A percentile compares a stretch with the other conserved stretches of the same genome.
phyloP scores from a whole-genome alignment of 2,888 invertebrate species.

The Meiosimyza platycephala region DNA sequence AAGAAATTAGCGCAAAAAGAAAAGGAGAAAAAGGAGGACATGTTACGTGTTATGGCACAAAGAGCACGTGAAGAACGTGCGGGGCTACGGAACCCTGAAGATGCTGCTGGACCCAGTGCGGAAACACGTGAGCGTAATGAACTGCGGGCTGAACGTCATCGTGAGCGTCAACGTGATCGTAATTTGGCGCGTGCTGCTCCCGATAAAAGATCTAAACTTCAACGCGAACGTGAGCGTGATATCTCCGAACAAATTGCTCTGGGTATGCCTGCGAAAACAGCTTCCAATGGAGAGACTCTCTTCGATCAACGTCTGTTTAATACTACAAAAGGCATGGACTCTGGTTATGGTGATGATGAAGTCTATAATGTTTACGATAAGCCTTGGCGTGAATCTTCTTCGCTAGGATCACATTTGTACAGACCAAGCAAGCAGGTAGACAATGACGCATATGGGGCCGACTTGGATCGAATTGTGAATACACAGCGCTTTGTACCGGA shows the following conservation, averaged over 20 bases:
- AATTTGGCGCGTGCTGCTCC: conserved; percentile 94
- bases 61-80: conserved; percentile 95
- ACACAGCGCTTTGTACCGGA: conserved; percentile 97
- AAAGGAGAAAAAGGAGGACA: conserved; percentile 97
- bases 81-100: conserved; percentile 71
- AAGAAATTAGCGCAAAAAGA: conserved; percentile 97
- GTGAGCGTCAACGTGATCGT: conserved; percentile 91
- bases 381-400: conserved; percentile 93
- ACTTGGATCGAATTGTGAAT: conserved; percentile 88
- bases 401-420: conserved; percentile 89
- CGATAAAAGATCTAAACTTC: conserved; percentile 90
- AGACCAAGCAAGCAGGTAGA: conserved; percentile 89
- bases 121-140: conserved; percentile 85
- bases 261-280: conserved; percentile 88
- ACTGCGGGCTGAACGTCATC: conserved; percentile 88
- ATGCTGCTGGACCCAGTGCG: conserved; percentile 62
- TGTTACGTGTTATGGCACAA: conserved; percentile 91
- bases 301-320: conserved; percentile 98
- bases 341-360: conserved; percentile 94
- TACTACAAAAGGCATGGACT: conserved; percentile 91
- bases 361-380: conserved; percentile 98
- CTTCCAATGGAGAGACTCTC: conserved; percentile 79
- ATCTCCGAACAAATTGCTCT: conserved; percentile 99
- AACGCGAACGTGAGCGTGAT: conserved; percentile 92
- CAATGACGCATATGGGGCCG: conserved; percentile 90